These are phyloP conservation scores for Todiramphus saurophagus DNA, from an alignment of 2,113 vertebrate genomes.

Conservation along the genomic window DNA sequence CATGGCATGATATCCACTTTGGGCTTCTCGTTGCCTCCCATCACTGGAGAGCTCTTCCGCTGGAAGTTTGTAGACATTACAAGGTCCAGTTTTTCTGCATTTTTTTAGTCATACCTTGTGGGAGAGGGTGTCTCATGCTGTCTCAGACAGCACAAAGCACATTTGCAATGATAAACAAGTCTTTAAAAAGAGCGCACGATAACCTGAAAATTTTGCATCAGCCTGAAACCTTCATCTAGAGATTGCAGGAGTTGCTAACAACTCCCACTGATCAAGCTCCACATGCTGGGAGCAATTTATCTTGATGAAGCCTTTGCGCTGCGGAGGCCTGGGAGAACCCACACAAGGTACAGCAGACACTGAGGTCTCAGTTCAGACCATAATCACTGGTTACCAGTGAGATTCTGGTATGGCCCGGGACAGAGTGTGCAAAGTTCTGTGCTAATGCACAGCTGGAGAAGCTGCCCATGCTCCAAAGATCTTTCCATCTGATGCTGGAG, in stretches of 20 bases:
- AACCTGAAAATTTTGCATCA: not conserved
- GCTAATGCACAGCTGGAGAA: not conserved
- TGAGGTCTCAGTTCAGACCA: not conserved
- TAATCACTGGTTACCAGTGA: not conserved
- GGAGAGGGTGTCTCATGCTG: not conserved
- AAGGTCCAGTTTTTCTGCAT: not conserved
- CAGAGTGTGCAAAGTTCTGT: not conserved
- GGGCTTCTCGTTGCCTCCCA: not conserved
- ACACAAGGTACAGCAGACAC: not conserved
- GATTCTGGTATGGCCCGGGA: not conserved
- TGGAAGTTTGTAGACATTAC: not conserved
- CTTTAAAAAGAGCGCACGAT: fast-evolving
- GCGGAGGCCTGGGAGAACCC: not conserved
- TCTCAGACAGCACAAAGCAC: not conserved
- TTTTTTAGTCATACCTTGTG: not conserved
- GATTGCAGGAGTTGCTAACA: not conserved
- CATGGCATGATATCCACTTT: not conserved
- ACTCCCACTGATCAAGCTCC: not conserved
- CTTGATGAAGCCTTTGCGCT: not conserved
- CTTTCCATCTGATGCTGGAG: not conserved
- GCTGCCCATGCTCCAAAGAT: not conserved
- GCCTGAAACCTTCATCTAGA: not conserved
- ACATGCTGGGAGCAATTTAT: not conserved
- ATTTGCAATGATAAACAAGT: not conserved
- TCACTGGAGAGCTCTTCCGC: not conserved